A percentile compares a stretch with the other conserved stretches of the same genome.
Evolutionary conservation across 1,140 invertebrate species (phyloP).

Genomic region (Rhopalosiphum maidis): DNA sequence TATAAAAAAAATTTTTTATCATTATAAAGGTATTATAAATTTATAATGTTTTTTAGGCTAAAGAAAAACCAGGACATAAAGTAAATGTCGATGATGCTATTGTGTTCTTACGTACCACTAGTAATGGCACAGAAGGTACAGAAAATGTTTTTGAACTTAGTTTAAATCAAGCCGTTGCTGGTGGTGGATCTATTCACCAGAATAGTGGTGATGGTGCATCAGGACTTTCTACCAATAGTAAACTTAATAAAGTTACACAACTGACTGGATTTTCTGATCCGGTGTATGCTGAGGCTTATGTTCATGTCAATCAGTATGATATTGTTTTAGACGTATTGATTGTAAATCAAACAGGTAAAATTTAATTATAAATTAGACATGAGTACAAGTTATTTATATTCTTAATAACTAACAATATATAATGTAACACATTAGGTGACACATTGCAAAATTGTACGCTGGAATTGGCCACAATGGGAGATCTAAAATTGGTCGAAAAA

Average conservation of each 20-base stretch:
- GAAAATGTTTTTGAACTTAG: slow-evolving; percentile 96
- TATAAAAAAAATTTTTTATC: too few species aligned
- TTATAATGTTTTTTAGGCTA: slow-evolving; percentile 65
- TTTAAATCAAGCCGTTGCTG: slow-evolving; percentile 87
- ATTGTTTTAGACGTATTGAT: slow-evolving; percentile 96
- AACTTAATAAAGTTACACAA: slow-evolving; percentile 92
- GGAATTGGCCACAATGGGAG: slow-evolving; percentile 96
- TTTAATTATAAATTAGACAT: background rate
- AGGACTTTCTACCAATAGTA: slow-evolving; percentile 65
- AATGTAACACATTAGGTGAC: slow-evolving; percentile 68
- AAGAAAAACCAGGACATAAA: slow-evolving; percentile 73
- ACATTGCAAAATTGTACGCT: slow-evolving; percentile 98
- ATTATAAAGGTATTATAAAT: background rate
- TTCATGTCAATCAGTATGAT: slow-evolving; percentile 99
- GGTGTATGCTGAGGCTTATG: slow-evolving; percentile 98
- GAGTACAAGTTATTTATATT: slow-evolving; percentile 57
- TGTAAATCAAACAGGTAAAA: slow-evolving; percentile 92
- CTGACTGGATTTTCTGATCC: slow-evolving; percentile 99
- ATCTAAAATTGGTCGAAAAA: slow-evolving; percentile 97
- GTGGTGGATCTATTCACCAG: slow-evolving; percentile 62
- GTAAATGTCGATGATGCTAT: slow-evolving; percentile 90
- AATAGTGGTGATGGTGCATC: slow-evolving; percentile 48
- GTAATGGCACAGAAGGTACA: slow-evolving; percentile 69
- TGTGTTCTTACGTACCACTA: slow-evolving; percentile 76
- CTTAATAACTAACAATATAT: background rate